Base-by-base conservation (phyloP, 2,888 invertebrate genomes). In the Nysson spinosus region DNA sequence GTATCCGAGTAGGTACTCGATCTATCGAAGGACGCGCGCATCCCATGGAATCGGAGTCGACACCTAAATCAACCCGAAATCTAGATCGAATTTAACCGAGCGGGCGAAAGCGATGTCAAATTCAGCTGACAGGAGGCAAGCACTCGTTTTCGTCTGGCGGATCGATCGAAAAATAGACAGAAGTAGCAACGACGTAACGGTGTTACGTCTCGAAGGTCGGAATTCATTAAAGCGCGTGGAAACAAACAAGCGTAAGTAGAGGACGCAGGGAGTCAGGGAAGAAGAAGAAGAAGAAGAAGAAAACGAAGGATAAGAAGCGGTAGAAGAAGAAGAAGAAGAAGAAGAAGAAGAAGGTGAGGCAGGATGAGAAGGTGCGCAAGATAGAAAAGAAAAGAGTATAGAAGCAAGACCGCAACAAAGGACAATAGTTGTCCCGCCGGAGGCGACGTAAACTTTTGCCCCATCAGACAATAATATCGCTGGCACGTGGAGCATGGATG, bases 401-500 rank as follows among this genome's bases (percentile, higher is more conserved):
- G 43, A 60, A 61, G 54, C 51, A 52, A 72, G 64, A 55, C 56
- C 44, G 64, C 63, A 67, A 73, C 70, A 69, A 69, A 65, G 58
- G 78, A 69, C 61, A 78, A 71, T 69, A 19, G 32, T 75, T 75
- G 35, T 68, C 16, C 75, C 4, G 56, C 16, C 49, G 37, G 24
- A 42, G 39, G 55, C 47, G 32, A 67, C 52, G 65, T 47, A 69
- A 73, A 77, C 75, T 75, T 74, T 70, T 72, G 76, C 65, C 50
- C 72, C 52, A 55, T 42, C 46, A 74, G 82, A 79, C 82, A 81
- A 81, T 78, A 73, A 64, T 75, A 77, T 77, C 61, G 64, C 81
- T 63, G 70, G 57, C 57, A 51, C 51, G 47, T 43, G 54, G 60
- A 42, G 17, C 35, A 30, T 30, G 40, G 50, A 42, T 22, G 50